Evolutionary conservation across 2,113 vertebrate species (phyloP), one percentile per base, ranked within the genome.

Genomic region (Colossoma macropomum): DNA sequence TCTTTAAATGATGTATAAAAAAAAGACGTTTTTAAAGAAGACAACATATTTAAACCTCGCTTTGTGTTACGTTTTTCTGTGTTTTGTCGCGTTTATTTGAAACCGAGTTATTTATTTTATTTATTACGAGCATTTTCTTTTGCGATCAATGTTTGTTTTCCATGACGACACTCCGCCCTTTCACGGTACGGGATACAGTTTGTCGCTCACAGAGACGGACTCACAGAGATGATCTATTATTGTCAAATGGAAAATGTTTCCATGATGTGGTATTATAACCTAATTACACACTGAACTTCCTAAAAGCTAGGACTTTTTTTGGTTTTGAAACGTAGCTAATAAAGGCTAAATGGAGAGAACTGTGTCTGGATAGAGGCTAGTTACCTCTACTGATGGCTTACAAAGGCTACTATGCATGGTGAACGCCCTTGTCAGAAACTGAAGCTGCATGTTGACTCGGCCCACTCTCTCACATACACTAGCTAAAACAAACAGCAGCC

Each of bases 101-200:
- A 90, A 89, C 89, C 88, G 87, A 91, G 85, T 89, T 91, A 93
- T 91, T 93, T 93, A 91, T 93, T 93, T 91, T 92, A 93, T 90
- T 93, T 93, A 94, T 94, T 91, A 85, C 88, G 81, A 90, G 5
- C 74, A 89, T 83, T 92, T 86, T 93, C 79, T 88, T 90, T 89
- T 84, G 85, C 62, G 83, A 86, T 84, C 88, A 30, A 52, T 79
- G 72, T 86, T 77, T 65, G 17, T 83, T 91, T 90, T 79, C 17
- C 71, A 59, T 79, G 54, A 65, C 25, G 12, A 34, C 56, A 65
- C 72, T 56, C 41, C 25, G 9, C 45, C 3, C 23, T 54, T 54
- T 86, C 79, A 85, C 84, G 86, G 80, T 41, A 69, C 32, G 66
- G 4, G 2, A 21, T 11, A n/a, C 63, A 12, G 16, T 30, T 19